These are phyloP conservation scores for Trichonephila clavipes DNA, from an alignment of 1,140 invertebrate genomes.

Conservation along the genomic window DNA sequence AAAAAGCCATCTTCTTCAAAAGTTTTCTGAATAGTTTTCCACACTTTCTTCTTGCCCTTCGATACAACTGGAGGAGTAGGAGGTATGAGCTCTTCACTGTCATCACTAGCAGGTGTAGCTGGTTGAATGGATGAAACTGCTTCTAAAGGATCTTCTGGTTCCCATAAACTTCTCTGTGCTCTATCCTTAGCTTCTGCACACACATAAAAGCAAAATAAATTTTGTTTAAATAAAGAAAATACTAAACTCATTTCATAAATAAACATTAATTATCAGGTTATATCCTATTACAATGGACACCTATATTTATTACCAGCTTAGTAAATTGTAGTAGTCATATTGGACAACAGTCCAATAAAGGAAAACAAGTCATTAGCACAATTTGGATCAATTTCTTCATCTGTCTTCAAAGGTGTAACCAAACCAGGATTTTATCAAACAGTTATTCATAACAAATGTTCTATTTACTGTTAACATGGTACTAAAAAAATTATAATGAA, in stretches of 20 bases:
- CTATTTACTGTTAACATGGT: too few species aligned
- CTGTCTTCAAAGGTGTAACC: too few species aligned
- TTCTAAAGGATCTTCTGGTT: background rate
- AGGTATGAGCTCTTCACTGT: conserved; percentile 48
- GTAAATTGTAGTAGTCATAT: too few species aligned
- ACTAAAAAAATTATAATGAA: too few species aligned
- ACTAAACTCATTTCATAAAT: background rate
- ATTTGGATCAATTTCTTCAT: too few species aligned
- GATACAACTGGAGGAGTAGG: conserved; percentile 3
- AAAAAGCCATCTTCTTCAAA: conserved; percentile 61
- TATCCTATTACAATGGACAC: background rate
- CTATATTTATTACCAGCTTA: too few species aligned
- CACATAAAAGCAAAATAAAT: background rate
- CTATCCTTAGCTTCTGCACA: conserved; percentile 28
- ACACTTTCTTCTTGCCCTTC: conserved; percentile 51
- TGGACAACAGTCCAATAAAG: too few species aligned
- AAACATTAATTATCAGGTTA: background rate
- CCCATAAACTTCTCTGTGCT: conserved; percentile 12
- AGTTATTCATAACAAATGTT: too few species aligned
- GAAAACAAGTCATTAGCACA: too few species aligned
- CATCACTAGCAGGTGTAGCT: conserved; percentile 22
- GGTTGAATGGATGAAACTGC: background rate
- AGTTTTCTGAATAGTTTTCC: conserved; percentile 55
- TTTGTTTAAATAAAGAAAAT: background rate
- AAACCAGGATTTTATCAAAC: too few species aligned